A percentile compares a stretch with the other conserved stretches of the same genome.
Conservation (phyloP, 2,888 invertebrate species). For the Proisotoma minuta region DNA sequence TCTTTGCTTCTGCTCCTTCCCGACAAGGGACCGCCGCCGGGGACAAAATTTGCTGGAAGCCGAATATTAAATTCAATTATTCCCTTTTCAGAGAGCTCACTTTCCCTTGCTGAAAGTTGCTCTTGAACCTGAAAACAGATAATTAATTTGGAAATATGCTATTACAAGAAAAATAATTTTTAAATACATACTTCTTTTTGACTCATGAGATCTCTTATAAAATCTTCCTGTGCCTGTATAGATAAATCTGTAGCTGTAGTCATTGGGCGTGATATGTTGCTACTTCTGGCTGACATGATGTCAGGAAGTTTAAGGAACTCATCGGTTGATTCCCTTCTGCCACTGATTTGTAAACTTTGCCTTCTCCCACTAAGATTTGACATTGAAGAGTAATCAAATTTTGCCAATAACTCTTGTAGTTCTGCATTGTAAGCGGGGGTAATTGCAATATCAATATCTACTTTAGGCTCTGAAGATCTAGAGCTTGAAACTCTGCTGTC, state of each 20-base stretch:
- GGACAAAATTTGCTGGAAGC: conserved; percentile 27
- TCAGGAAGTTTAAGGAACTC: background rate
- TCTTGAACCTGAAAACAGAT: conserved; percentile 31
- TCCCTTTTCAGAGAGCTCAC: conserved; percentile 42
- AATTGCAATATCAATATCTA: conserved; percentile 39
- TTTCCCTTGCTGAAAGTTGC: conserved; percentile 41
- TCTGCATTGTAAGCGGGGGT: conserved; percentile 24
- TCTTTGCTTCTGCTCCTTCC: background rate
- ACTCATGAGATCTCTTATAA: conserved; percentile 9
- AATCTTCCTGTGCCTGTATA: conserved; percentile 7
- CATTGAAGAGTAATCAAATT: conserved; percentile 8
- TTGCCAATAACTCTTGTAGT: conserved; percentile 15
- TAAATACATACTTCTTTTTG: conserved; percentile 20
- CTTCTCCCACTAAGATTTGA: background rate
- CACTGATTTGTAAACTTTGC: conserved; percentile 1
- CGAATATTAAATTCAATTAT: conserved; percentile 43
- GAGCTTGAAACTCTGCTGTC: conserved; percentile 33
- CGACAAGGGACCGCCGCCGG: background rate
- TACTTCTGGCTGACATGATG: background rate
- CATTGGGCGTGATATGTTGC: conserved; percentile 10
- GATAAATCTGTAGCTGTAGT: conserved; percentile 25
- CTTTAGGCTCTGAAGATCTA: conserved; percentile 22
- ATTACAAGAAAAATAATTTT: background rate
- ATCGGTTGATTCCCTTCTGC: conserved; percentile 4
- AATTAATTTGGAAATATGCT: conserved; percentile 13